Base-by-base conservation (phyloP, 2,888 invertebrate species). In the Andrena bucephala region DNA sequence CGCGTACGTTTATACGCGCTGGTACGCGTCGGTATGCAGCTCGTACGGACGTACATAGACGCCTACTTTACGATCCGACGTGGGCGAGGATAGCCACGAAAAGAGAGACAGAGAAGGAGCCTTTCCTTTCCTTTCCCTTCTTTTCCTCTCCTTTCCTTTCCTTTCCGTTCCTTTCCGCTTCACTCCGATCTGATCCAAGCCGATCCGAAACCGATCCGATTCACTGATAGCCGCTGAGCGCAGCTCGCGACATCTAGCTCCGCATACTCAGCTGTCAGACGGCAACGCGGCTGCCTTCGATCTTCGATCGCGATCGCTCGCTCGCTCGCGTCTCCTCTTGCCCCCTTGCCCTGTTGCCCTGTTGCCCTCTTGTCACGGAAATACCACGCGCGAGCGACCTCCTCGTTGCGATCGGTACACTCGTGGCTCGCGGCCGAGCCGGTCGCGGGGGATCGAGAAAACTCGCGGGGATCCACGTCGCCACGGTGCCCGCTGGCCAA, bases 231-330 rank as follows among this genome's bases (percentile, higher is more conserved):
- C 24, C 54, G 20, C 20, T 0, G 20, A 24, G 62, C 83, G 54
- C 24, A 36, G 24, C 68, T 78, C 69, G 85, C 77, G 85, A 85
- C 85, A 85, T 77, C 85, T 85, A 59, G 72, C 48, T 52, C n/a
- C 29, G 70, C 81, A 63, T 82, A 62, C 75, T 82, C 75, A 62
- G 71, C 81, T 85, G 84, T 78, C 81, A 85, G 65, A 74, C 27
- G 68, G 59, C 33, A 70, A 50, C 81, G 74, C 82, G 82, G 77
- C 74, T 77, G 72, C 48, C 68, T 79, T 78, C 79, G 80, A 71
- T 72, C 71, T 54, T 54, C 59, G 60, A 68, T 73, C 42, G 65
- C 59, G 24, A n/a, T 24, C 31, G 48, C 24, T 24, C 31, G 33
- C 24, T 60, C 50, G 33, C 20, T 20, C 20, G 20, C 62, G 24